Base-by-base conservation (phyloP, 1,140 invertebrate species). In the Nephila pilipes region DNA sequence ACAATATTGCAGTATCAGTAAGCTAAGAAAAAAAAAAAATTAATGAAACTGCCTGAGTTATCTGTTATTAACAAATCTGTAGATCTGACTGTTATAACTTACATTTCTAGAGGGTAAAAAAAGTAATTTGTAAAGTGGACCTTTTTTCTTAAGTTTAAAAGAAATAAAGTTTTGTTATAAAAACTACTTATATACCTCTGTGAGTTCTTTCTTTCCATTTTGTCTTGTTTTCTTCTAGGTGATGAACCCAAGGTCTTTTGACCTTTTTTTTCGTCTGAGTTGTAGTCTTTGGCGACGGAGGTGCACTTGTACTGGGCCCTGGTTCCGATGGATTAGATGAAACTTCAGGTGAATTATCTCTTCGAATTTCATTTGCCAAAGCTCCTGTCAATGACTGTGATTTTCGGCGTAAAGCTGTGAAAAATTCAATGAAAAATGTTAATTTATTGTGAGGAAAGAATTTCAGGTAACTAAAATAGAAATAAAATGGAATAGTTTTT, bases 191-290 rank as follows among this genome's bases (percentile, higher is more conserved):
- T 38, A 20, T 81, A 98, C 98, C 98, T 96, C 97, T 97, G 69
- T 97, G 96, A 83, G 98, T 98, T 95, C 97, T 97, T 94, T 98
- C 98, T 95, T 98, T 98, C 98, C 98, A 99, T 94, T 97, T 97
- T 93, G 96, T 96, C 95, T 98, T 98, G 95, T 99, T 99, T 91
- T 98, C 97, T 57, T 96, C 96, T 10, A 99, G 96, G 95, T 97
- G 98, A 1, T 96, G 95, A 46, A 97, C 95, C 98, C 98, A 99
- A 0, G 98, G 98, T 94, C 98, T 97, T 92, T 97, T 96, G 25
- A 98, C 97, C 95, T 97, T 93, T 8, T 38, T 55, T 38, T 87
- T 85, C 18, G 46, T 46, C 25, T 87, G 88, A 97, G 97, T 58
- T 85, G 94, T 80, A 75, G 94, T 69, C n/a, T 79, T 90, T 18